These are phyloP conservation scores for Lagenorhynchus albirostris DNA, from an alignment of 2,113 vertebrate species.

Conservation along the genomic window DNA sequence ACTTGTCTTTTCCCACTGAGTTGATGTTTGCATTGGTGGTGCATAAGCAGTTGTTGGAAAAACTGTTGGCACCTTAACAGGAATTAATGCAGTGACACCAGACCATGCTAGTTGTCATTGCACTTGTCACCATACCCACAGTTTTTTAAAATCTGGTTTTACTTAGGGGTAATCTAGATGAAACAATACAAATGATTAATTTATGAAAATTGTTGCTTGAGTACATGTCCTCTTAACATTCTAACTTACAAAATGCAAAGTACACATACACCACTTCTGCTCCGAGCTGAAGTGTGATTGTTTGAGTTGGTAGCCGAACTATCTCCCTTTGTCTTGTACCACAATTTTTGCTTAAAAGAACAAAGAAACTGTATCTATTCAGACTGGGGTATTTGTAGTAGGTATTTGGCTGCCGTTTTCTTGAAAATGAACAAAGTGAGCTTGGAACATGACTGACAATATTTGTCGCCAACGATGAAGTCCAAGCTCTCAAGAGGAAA, in stretches of 20 bases:
- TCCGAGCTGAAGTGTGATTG: not conserved
- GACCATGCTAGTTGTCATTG: not conserved
- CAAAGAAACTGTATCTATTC: not conserved
- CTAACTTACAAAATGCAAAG: not conserved
- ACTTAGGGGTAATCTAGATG: not conserved
- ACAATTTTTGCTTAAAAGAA: not conserved
- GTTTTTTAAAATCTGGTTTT: not conserved
- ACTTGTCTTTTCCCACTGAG: not conserved
- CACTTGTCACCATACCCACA: not conserved
- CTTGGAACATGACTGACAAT: conserved; percentile 17
- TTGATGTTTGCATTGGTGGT: not conserved
- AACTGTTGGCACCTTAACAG: not conserved
- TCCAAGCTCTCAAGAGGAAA: not conserved
- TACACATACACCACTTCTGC: accelerated
- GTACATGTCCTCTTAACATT: not conserved
- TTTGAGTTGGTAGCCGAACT: not conserved
- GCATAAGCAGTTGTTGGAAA: not conserved
- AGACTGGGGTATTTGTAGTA: not conserved
- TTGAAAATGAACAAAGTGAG: conserved; percentile 13
- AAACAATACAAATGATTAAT: not conserved
- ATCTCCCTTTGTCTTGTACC: not conserved
- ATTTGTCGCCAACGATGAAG: not conserved
- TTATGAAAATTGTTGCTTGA: not conserved
- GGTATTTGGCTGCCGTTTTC: not conserved
- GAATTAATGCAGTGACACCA: not conserved